Percentiles rank a stretch among this genome's conserved stretches.
Evolutionary conservation across 2,797 vertebrate species (phyloP).

Genomic region (Serranus cabrilla): DNA sequence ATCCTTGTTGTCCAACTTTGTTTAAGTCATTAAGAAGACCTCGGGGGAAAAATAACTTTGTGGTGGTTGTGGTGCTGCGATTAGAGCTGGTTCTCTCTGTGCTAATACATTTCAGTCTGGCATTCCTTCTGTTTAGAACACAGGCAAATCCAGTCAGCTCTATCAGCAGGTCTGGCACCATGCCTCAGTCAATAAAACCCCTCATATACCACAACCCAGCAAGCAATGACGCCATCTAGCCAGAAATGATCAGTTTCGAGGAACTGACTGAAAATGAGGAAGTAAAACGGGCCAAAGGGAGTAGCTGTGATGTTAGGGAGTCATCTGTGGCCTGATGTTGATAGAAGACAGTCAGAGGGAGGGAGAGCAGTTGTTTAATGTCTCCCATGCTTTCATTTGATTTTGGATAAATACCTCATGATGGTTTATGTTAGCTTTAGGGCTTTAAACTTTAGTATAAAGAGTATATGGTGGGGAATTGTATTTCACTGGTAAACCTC

Average conservation of each 20-base stretch:
- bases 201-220: conserved; percentile 43
- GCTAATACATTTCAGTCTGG: conserved; percentile 18
- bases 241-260: conserved; percentile 36
- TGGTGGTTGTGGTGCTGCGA: conserved; percentile 3
- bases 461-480: conserved; percentile 5
- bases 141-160: conserved; percentile 41
- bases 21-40: conserved; percentile 6
- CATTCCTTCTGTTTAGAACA: conserved; percentile 53
- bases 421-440: conserved; percentile 18
- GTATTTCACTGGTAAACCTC: conserved; percentile 18
- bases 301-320: conserved; percentile 21
- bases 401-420: conserved; percentile 19
- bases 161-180: conserved; percentile 61
- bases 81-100: conserved; percentile 26
- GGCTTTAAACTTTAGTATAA: conserved; percentile 12
- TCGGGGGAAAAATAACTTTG: not conserved
- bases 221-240: conserved; percentile 37
- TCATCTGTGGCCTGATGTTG: conserved; percentile 29
- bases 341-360: conserved; percentile 30
- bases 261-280: conserved; percentile 36
- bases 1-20: not conserved
- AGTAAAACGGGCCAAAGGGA: conserved; percentile 30
- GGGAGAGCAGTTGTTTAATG: conserved; percentile 13
- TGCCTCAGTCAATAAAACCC: conserved; percentile 60
- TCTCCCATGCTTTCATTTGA: conserved; percentile 17